Evolutionary conservation across 2,113 vertebrate genomes (phyloP).

Genomic region (Leucopternis melanops): DNA sequence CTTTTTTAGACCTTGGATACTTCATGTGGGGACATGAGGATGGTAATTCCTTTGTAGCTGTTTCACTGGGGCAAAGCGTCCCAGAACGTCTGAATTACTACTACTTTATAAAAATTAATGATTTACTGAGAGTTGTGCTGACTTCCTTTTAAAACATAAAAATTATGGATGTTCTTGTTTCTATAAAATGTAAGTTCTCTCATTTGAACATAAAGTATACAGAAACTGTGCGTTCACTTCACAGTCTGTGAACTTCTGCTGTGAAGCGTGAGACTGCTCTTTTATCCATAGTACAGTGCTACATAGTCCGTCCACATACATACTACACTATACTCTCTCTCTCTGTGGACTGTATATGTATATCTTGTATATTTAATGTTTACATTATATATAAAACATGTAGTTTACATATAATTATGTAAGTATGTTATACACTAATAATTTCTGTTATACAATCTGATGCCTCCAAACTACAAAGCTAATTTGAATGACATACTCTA

Average conservation of each 20-base stretch:
- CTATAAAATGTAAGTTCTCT: not conserved
- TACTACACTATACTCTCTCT: not conserved
- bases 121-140: not conserved
- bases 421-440: not conserved
- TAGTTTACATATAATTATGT: not conserved
- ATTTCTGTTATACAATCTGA: not conserved
- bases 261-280: not conserved
- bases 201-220: not conserved
- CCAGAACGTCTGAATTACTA: not conserved
- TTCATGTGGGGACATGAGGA: not conserved
- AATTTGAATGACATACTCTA: not conserved
- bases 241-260: not conserved
- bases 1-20: not conserved
- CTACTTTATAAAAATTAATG: not conserved
- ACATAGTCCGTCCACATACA: not conserved
- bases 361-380: not conserved
- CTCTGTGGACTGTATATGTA: not conserved
- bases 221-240: not conserved
- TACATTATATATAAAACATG: not conserved
- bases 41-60: not conserved
- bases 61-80: not conserved
- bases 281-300: not conserved
- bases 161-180: not conserved
- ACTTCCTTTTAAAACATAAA: not conserved
- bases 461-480: not conserved